These are phyloP conservation scores for Monochamus alternatus DNA, from an alignment of 2,888 invertebrate species.

Conservation along the genomic window DNA sequence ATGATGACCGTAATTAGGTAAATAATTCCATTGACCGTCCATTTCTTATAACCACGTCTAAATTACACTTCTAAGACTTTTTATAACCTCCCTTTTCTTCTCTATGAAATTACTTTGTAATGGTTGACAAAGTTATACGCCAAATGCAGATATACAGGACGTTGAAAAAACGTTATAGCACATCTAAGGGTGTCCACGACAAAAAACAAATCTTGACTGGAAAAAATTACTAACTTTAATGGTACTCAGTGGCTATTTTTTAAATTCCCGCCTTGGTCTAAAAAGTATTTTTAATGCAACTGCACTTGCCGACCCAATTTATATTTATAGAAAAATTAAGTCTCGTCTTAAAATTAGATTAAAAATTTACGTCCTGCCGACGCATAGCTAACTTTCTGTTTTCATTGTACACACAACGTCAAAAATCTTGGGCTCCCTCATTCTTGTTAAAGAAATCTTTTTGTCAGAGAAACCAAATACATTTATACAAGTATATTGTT, in stretches of 20 bases:
- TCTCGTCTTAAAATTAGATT: constrained; percentile 24
- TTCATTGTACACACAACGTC: not conserved
- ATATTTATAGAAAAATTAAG: constrained; percentile 34
- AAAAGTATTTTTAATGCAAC: constrained; percentile 32
- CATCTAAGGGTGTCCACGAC: too few relatives aligned
- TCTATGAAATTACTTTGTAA: not conserved
- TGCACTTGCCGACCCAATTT: constrained; percentile 31
- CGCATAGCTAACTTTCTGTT: not conserved
- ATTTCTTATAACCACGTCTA: constrained; percentile 10
- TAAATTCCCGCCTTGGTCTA: not conserved
- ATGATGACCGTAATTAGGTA: constrained; percentile 29
- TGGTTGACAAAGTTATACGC: constrained; percentile 5
- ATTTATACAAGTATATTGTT: too few relatives aligned
- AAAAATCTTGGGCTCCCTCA: too few relatives aligned
- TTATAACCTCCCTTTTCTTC: constrained; percentile 1
- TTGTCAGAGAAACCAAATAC: too few relatives aligned
- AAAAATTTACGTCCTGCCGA: constrained; percentile 13
- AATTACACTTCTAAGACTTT: constrained; percentile 16
- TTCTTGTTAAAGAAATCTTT: too few relatives aligned
- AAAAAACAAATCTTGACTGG: too few relatives aligned
- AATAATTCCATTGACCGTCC: constrained; percentile 29
- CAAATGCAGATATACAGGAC: not conserved
- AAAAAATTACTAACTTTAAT: too few relatives aligned
- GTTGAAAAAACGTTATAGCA: not conserved
- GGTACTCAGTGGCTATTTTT: not conserved